Conservation (phyloP, 2,113 vertebrate species). For the Channa maculata region DNA sequence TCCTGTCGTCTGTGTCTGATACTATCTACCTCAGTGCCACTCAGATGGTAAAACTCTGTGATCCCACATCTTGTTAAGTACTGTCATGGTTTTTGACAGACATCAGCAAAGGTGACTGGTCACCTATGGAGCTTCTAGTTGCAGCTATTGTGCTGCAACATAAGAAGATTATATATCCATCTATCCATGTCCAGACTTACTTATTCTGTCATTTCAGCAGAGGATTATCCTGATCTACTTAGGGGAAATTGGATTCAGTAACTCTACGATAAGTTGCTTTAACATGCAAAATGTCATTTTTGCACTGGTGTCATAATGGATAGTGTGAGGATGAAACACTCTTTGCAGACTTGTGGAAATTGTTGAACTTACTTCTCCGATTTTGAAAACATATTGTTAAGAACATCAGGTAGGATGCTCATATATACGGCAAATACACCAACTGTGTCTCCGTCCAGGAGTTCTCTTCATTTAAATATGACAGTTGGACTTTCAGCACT, state of each 20-base stretch:
- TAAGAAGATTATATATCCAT: slow-evolving; percentile 69
- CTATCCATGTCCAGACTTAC: slow-evolving; percentile 63
- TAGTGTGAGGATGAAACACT: slow-evolving; percentile 17
- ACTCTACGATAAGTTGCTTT: slow-evolving; percentile 62
- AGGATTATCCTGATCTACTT: slow-evolving; percentile 76
- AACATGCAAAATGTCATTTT: slow-evolving; percentile 62
- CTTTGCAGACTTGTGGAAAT: slow-evolving; percentile 15
- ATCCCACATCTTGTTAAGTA: slow-evolving; percentile 37
- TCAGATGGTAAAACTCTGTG: slow-evolving; percentile 16
- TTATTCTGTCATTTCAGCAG: slow-evolving; percentile 66
- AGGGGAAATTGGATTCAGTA: slow-evolving; percentile 69
- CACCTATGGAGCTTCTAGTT: slow-evolving; percentile 37
- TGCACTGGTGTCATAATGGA: slow-evolving; percentile 40
- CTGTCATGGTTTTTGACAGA: slow-evolving; percentile 37
- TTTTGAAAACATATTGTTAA: slow-evolving; percentile 7
- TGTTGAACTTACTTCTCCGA: background rate
- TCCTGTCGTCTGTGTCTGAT: background rate
- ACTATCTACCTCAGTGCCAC: slow-evolving; percentile 7
- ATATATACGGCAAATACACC: background rate
- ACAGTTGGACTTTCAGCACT: slow-evolving; percentile 21
- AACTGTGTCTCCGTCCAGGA: background rate
- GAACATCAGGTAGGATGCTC: background rate
- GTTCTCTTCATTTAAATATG: slow-evolving; percentile 15
- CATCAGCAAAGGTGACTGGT: slow-evolving; percentile 47
- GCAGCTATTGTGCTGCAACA: slow-evolving; percentile 46